phyloP scores from a whole-genome alignment of 2,113 vertebrate species.

The Cheirogaleus medius region DNA sequence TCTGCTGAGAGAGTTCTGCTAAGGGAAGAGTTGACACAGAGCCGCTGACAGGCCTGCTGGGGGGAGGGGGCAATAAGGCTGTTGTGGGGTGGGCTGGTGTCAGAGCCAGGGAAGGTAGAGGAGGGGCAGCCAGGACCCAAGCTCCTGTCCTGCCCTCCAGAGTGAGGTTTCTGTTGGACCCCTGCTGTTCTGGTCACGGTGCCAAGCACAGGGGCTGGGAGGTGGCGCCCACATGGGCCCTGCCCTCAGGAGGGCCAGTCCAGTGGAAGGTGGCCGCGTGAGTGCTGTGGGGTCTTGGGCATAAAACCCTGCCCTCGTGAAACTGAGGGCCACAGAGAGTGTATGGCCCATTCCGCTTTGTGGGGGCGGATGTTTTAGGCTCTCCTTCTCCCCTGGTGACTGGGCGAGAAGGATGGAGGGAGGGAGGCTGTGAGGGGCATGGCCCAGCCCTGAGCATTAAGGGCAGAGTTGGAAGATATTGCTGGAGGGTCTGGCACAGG shows the following conservation, averaged over 20 bases:
- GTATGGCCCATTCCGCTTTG: background rate
- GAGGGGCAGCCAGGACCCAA: background rate
- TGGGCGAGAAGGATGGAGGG: background rate
- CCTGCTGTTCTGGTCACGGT: background rate
- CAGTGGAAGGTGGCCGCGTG: background rate
- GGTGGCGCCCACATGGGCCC: background rate
- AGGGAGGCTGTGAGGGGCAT: accelerated
- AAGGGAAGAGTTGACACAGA: background rate
- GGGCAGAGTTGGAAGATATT: background rate
- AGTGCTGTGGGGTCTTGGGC: background rate
- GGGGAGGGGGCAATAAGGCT: background rate
- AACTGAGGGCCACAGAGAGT: background rate
- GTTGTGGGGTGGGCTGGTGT: background rate
- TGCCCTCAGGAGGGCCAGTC: background rate
- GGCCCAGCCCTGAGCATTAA: background rate
- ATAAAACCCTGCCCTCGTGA: background rate
- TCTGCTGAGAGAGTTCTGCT: background rate
- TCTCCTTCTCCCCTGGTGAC: background rate
- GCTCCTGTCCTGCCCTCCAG: background rate
- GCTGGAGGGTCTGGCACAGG: background rate
- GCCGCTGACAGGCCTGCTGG: background rate
- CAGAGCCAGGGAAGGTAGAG: background rate
- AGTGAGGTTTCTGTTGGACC: background rate
- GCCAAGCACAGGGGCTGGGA: background rate
- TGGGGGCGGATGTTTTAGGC: background rate